phyloP scores from a whole-genome alignment of 2,113 vertebrate species.

The Tragelaphus buxtoni region DNA sequence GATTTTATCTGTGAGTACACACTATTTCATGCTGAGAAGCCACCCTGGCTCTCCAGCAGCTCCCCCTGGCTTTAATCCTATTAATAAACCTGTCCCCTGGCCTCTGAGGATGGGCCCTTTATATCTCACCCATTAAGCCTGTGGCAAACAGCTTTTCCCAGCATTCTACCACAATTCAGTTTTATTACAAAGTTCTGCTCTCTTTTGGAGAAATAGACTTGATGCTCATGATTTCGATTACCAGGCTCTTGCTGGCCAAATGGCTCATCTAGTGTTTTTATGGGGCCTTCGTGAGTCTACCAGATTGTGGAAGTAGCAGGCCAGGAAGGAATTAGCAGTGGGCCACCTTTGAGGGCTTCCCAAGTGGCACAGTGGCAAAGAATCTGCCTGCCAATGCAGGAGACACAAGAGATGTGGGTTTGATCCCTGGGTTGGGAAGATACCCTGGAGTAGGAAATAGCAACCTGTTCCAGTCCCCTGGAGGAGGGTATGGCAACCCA shows the following conservation, averaged over 20 bases:
- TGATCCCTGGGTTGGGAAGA: not conserved
- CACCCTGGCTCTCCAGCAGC: not conserved
- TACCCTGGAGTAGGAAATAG: not conserved
- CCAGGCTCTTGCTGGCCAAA: slow-evolving; percentile 34
- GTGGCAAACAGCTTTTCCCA: slow-evolving; percentile 29
- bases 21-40: slow-evolving; percentile 53
- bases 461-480: not conserved
- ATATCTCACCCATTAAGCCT: slow-evolving; percentile 10
- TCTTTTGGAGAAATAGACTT: slow-evolving; percentile 57
- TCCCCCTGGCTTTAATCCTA: slow-evolving; percentile 44
- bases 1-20: slow-evolving; percentile 16
- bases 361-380: not conserved
- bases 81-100: slow-evolving; percentile 64
- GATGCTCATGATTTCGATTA: slow-evolving; percentile 15
- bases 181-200: slow-evolving; percentile 60
- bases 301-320: not conserved
- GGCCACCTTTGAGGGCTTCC: not conserved
- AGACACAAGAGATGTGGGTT: not conserved
- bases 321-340: not conserved
- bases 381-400: not conserved
- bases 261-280: slow-evolving; percentile 42
- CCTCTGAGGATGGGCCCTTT: slow-evolving; percentile 40
- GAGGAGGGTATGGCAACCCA: not conserved
- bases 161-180: slow-evolving; percentile 53
- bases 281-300: not conserved